Base-by-base conservation (phyloP, 2,797 vertebrate genomes). In the Pelochelys cantorii region DNA sequence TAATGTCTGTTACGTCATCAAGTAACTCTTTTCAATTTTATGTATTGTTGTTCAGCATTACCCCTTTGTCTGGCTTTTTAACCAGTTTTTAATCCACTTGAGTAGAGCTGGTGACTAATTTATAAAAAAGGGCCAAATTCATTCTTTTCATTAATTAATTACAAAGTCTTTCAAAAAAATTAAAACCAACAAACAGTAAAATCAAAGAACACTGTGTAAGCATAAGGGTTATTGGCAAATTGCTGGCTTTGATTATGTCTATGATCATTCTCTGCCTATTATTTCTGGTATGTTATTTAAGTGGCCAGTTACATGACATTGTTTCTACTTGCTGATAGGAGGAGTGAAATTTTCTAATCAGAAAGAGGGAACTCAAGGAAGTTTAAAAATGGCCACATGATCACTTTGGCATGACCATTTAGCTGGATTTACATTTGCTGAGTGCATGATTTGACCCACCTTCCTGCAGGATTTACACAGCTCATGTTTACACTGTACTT, bases 31-130 rank as follows among this genome's bases (percentile, higher is more conserved):
- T 31, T 86, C 80, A 0, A 0, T 56, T 94, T 90, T 79, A 90
- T 77, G 55, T 77, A 65, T 83, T 81, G 37, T 81, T 90, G 79
- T 65, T 95, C 62, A 92, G 54, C 81, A 59, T 81, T 74, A 85
- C 14, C n/a, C n/a, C 83, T 86, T 90, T 57, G 59, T 18, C 7
- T 52, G 54, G 83, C 95, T 81, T 90, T 42, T 93, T 93, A 89
- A 59, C 71, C 90, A 89, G 77, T 71, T 91, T 56, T 92, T 74
- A 89, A 4, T 78, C 81, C 65, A 54, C 37, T 92, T 29, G 79
- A 94, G 81, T 13, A 92, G 79, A 94, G 71, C 37, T 74, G 34
- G 84, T 93, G 85, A 93, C 95, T 95, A 90, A 95, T 90, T 95
- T 94, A 92, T 86, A 90, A 86, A 84, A 8, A 1, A 84, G 53